Evolutionary conservation across 2,888 invertebrate species (phyloP), one percentile per base, ranked within the genome.

Genomic region (Synergus japonicus): DNA sequence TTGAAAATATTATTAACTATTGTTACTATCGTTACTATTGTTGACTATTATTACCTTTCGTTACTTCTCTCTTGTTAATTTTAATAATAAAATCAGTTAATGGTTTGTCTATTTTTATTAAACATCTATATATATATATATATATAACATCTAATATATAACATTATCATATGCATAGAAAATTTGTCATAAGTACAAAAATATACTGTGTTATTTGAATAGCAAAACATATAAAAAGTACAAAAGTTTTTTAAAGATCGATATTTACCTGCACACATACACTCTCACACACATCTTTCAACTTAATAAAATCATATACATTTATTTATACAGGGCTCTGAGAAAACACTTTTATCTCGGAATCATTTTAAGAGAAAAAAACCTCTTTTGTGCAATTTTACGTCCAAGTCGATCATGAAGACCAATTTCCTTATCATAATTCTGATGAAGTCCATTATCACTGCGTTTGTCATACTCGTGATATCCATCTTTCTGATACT

Each of bases 361-460:
- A 37, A 83, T 76, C 83, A 85, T 83, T 29, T 79, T 79, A 9
- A 83, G 65, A 54, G 83, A 41, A 18, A 83, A 83, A 58, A 76
- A 82, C 76, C 85, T 84, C 76, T 81, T 82, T 41, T 77, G 80
- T 29, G 60, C 76, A 13, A 78, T 83, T 49, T 76, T 84, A 58
- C 37, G 37, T 3, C 82, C 78, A 7, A 77, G 18, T 13, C 85
- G 83, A 78, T 86, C 85, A n/a, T 83, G 79, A 29, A 78, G 78
- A 0, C 84, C 83, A 43, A 86, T 84, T 81, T 86, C 85, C 76
- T 86, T 85, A 78, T 85, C 84, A 63, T 86, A 83, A 65, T 83
- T 81, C 58, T 79, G 83, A 29, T 85, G 83, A 65, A 83, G 78
- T 41, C 85, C 79, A 29, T 84, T 78, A 44, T 83, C 82, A 54